Conservation (phyloP, 2,888 invertebrate species). For the Synanthedon andrenaeformis region DNA sequence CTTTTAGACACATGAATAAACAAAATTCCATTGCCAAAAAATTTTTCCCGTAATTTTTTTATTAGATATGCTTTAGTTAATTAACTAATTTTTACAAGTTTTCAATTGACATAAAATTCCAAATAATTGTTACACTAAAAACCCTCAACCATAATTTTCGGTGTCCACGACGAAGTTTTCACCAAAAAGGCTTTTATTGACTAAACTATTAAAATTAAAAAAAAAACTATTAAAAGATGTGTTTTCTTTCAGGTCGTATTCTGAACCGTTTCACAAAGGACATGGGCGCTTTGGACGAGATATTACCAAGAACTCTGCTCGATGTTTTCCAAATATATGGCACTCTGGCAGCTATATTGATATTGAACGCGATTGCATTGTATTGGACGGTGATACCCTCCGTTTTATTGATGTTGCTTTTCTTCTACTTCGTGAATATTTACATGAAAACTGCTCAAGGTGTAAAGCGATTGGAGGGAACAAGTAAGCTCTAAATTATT, state of each 20-base stretch:
- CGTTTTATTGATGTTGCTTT: slow-evolving; percentile 65
- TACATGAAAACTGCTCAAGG: slow-evolving; percentile 78
- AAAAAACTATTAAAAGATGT: no score
- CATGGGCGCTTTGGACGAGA: slow-evolving; percentile 83
- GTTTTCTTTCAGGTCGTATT: slow-evolving; percentile 73
- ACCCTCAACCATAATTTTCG: no score
- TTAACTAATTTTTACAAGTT: no score
- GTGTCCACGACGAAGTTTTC: no score
- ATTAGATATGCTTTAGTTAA: no score
- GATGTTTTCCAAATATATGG: slow-evolving; percentile 73
- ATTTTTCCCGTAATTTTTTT: no score
- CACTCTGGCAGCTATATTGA: slow-evolving; percentile 65
- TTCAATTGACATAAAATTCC: no score
- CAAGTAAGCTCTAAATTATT: slow-evolving; percentile 46
- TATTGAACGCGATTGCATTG: slow-evolving; percentile 73
- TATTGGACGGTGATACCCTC: slow-evolving; percentile 72
- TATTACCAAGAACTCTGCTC: slow-evolving; percentile 76
- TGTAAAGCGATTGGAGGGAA: slow-evolving; percentile 74
- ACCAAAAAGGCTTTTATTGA: no score
- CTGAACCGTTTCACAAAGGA: slow-evolving; percentile 87
- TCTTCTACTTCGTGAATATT: slow-evolving; percentile 70
- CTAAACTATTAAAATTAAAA: no score
- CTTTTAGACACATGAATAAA: no score
- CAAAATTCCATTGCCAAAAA: no score
- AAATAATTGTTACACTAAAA: no score